Evolutionary conservation across 2,888 invertebrate species (phyloP).

Genomic region (Pegoplata infirma): DNA sequence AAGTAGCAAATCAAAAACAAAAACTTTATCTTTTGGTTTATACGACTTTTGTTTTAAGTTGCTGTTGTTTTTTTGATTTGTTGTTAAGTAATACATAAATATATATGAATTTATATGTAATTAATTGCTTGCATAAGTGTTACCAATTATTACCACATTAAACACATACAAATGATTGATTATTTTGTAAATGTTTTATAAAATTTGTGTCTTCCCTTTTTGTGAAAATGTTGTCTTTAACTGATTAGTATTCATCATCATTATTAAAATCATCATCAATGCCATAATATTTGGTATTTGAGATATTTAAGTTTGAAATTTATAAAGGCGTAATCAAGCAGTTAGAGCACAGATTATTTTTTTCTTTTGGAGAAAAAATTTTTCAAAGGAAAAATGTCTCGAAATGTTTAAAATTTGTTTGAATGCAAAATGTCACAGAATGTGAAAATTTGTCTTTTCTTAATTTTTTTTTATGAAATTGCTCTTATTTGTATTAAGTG

Average conservation of each 20-base stretch:
- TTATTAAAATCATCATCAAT: neutral
- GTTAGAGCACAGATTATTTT: too few species aligned
- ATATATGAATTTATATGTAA: constrained; percentile 30
- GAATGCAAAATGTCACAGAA: too few species aligned
- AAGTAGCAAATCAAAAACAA: neutral
- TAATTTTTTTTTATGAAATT: too few species aligned
- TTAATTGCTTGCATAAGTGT: constrained; percentile 59
- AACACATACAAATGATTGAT: constrained; percentile 51
- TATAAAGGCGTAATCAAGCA: too few species aligned
- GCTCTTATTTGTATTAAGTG: too few species aligned
- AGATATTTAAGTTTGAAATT: too few species aligned
- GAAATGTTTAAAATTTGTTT: too few species aligned
- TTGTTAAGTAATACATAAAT: neutral
- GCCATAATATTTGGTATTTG: too few species aligned
- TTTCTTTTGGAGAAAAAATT: too few species aligned
- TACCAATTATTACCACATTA: constrained; percentile 59
- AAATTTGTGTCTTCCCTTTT: neutral
- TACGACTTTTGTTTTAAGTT: neutral
- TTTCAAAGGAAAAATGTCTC: too few species aligned
- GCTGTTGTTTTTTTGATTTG: neutral
- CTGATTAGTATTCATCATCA: constrained; percentile 23
- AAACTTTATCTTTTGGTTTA: neutral
- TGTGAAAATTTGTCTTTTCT: too few species aligned
- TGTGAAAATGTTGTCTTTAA: too few species aligned
- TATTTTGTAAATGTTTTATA: constrained; percentile 29